phyloP scores from a whole-genome alignment of 2,888 invertebrate species.

The Trissolcus japonicus region DNA sequence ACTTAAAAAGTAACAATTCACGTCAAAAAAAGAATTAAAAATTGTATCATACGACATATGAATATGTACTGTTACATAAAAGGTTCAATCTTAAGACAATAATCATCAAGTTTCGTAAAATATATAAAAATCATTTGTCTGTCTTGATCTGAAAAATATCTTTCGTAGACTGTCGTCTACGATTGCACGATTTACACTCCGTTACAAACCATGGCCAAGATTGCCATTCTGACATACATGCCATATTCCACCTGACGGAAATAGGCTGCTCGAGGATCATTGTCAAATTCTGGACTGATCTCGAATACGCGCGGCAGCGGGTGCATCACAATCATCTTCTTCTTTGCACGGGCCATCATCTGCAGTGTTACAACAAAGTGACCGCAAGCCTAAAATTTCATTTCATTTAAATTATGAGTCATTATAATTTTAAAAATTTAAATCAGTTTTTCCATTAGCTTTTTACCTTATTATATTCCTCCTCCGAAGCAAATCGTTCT shows the following conservation, averaged over 20 bases:
- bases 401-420: background rate
- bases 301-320: conserved; percentile 96
- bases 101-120: too few species aligned
- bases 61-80: too few species aligned
- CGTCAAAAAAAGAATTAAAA: too few species aligned
- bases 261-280: conserved; percentile 97
- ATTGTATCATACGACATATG: too few species aligned
- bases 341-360: conserved; percentile 95
- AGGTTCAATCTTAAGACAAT: too few species aligned
- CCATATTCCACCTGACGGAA: conserved; percentile 99
- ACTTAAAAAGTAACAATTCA: too few species aligned
- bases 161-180: too few species aligned
- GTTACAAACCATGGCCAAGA: conserved; percentile 93
- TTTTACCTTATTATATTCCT: conserved; percentile 90
- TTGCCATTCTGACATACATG: conserved; percentile 98
- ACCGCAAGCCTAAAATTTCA: conserved; percentile 84
- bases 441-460: background rate
- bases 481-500: conserved; percentile 90
- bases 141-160: too few species aligned
- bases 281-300: conserved; percentile 96
- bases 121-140: too few species aligned
- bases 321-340: conserved; percentile 97
- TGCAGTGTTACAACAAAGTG: conserved; percentile 94
- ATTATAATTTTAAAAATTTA: background rate
- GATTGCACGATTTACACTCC: conserved; percentile 9